These are phyloP conservation scores for Asobara japonica DNA, from an alignment of 1,140 invertebrate species.

Conservation along the genomic window DNA sequence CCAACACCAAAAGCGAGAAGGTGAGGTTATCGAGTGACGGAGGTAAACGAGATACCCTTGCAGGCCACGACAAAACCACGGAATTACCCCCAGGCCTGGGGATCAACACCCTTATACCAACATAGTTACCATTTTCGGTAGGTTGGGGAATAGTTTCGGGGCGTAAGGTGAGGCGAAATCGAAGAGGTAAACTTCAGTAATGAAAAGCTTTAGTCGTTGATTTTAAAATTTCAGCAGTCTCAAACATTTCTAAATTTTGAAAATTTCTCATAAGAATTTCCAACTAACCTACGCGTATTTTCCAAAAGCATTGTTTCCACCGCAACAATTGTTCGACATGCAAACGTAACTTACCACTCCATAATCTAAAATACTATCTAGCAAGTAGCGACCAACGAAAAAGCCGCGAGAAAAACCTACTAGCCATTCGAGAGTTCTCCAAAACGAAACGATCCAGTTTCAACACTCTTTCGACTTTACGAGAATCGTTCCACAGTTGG, in stretches of 20 bases:
- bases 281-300: no score
- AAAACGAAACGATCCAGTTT: slow-evolving; percentile 24
- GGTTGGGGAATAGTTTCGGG: not conserved
- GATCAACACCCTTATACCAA: not conserved
- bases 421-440: slow-evolving; percentile 35
- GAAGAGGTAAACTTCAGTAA: not conserved
- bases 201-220: no score
- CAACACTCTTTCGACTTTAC: slow-evolving; percentile 34
- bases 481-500: slow-evolving; percentile 29
- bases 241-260: no score
- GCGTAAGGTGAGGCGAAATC: not conserved
- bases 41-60: slow-evolving; percentile 21
- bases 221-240: no score
- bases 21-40: slow-evolving; percentile 21
- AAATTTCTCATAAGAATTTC: no score
- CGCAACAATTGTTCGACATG: no score
- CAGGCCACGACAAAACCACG: slow-evolving; percentile 2
- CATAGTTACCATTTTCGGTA: not conserved
- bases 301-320: no score
- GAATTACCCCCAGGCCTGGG: not conserved
- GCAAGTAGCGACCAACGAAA: not conserved
- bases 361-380: no score
- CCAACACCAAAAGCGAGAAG: slow-evolving; percentile 19
- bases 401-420: slow-evolving; percentile 15
- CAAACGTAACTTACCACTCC: no score